These are phyloP conservation scores for Tiphia femorata DNA, from an alignment of 2,888 invertebrate species.

Conservation along the genomic window DNA sequence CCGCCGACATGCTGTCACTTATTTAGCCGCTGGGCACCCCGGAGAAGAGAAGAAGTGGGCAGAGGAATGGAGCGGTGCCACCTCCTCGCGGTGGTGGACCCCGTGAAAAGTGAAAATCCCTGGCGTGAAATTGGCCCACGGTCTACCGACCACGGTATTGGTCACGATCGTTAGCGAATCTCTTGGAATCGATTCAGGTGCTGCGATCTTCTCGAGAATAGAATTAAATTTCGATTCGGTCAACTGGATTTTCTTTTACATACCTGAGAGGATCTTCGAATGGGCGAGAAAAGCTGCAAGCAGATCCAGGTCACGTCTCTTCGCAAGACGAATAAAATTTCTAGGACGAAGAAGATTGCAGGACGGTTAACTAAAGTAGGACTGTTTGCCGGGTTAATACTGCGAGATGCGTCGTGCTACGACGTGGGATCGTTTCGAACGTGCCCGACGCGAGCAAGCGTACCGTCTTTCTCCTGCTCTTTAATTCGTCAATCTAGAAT, in stretches of 20 bases:
- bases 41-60: not conserved
- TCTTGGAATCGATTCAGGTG: not conserved
- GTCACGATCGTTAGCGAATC: not conserved
- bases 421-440: constrained; percentile 29
- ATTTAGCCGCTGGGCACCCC: not conserved
- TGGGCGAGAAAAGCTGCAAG: not conserved
- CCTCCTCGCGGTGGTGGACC: too few species aligned
- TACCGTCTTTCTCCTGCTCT: too few species aligned
- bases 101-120: constrained; percentile 56
- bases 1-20: constrained; percentile 10
- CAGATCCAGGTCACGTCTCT: not conserved
- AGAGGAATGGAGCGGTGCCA: constrained; percentile 7
- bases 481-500: too few species aligned
- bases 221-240: too few species aligned
- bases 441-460: too few species aligned
- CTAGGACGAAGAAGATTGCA: constrained; percentile 27
- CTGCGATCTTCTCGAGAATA: not conserved
- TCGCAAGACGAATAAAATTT: constrained; percentile 25
- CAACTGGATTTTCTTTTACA: too few species aligned
- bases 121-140: constrained; percentile 57
- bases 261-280: too few species aligned
- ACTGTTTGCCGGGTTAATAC: constrained; percentile 15
- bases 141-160: constrained; percentile 30
- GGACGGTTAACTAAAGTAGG: constrained; percentile 16
- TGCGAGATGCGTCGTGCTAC: constrained; percentile 21